phyloP scores from a whole-genome alignment of 2,113 vertebrate genomes.

The Chaetodon trifascialis region DNA sequence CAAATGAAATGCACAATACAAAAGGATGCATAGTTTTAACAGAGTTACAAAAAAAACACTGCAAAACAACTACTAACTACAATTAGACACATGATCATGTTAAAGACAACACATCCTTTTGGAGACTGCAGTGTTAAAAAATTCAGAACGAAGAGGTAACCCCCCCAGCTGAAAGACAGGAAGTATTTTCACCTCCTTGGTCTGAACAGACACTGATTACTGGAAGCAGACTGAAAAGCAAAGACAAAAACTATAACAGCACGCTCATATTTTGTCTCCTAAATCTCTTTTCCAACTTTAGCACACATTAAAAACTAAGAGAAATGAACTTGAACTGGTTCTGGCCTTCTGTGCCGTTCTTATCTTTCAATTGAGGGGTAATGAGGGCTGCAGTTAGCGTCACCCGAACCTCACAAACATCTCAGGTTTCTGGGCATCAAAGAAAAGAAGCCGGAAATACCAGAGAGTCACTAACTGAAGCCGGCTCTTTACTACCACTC shows the following conservation, averaged over 20 bases:
- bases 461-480: conserved; percentile 55
- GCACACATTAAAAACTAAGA: no score
- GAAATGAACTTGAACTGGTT: neutral
- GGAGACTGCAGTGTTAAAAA: neutral
- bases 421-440: conserved; percentile 72
- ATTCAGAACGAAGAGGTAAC: neutral
- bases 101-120: conserved; percentile 20
- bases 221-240: neutral
- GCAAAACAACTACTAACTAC: neutral
- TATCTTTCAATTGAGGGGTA: conserved; percentile 24
- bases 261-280: neutral
- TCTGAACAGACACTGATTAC: conserved; percentile 15
- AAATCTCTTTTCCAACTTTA: neutral
- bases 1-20: neutral
- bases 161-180: conserved; percentile 1
- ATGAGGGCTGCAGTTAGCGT: conserved; percentile 20
- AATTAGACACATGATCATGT: neutral
- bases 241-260: neutral
- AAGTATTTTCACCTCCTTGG: neutral
- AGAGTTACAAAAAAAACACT: neutral
- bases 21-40: conserved; percentile 13
- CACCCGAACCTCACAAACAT: conserved; percentile 31
- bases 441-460: conserved; percentile 64
- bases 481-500: conserved; percentile 44
- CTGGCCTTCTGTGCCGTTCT: neutral